These are phyloP conservation scores for Entomobrya proxima DNA, from an alignment of 2,888 invertebrate species.

Conservation along the genomic window DNA sequence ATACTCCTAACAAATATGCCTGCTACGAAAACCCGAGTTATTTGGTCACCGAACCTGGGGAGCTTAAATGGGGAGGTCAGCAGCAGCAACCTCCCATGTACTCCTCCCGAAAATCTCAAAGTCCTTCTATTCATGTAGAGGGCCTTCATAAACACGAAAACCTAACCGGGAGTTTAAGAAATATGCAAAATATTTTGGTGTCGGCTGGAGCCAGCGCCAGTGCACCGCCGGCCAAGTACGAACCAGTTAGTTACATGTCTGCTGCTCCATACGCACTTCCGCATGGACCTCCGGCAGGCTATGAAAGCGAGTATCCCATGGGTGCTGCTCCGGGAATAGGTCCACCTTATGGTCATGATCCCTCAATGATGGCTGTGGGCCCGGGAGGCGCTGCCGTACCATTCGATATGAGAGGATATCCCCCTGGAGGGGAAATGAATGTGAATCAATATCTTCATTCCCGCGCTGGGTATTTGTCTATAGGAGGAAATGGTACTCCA, in stretches of 20 bases:
- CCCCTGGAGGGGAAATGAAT: slow-evolving; percentile 53
- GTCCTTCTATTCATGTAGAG: slow-evolving; percentile 77
- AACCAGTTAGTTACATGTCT: slow-evolving; percentile 40
- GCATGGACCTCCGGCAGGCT: slow-evolving; percentile 19
- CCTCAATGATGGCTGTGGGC: slow-evolving; percentile 43
- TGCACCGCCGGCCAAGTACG: slow-evolving; percentile 51
- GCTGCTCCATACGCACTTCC: slow-evolving; percentile 42
- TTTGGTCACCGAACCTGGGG: slow-evolving; percentile 74
- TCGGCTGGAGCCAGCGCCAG: slow-evolving; percentile 71
- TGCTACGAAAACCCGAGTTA: slow-evolving; percentile 76
- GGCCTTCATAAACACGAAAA: slow-evolving; percentile 79
- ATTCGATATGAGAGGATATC: slow-evolving; percentile 59
- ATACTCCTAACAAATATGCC: slow-evolving; percentile 73
- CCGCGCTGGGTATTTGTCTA: slow-evolving; percentile 71
- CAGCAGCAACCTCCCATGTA: slow-evolving; percentile 62
- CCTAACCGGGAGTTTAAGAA: slow-evolving; percentile 82
- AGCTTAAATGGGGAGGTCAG: slow-evolving; percentile 69
- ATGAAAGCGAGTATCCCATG: slow-evolving; percentile 54
- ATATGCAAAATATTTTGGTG: slow-evolving; percentile 79
- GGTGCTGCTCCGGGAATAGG: slow-evolving; percentile 5
- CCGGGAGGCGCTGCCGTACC: slow-evolving; percentile 1
- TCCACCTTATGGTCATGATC: slow-evolving; percentile 46
- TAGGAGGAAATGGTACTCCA: slow-evolving; percentile 65
- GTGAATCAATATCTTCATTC: slow-evolving; percentile 69
- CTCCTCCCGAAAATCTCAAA: slow-evolving; percentile 69